Evolutionary conservation across 2,113 vertebrate genomes (phyloP), one percentile per base, ranked within the genome.

Genomic region (Leiothrix lutea): DNA sequence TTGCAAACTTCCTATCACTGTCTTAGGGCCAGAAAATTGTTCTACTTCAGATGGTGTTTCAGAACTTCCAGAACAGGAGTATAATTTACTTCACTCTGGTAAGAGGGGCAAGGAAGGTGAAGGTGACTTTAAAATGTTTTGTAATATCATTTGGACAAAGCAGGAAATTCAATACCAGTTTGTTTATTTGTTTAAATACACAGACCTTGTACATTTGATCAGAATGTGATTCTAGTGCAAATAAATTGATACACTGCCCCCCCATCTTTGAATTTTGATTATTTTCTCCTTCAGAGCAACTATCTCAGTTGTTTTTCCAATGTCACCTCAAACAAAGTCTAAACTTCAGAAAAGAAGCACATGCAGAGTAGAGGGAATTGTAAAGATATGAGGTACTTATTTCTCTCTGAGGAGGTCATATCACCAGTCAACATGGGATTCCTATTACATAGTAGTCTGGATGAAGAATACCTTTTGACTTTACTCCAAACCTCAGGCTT

Each of bases 391-490:
- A 88, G 21, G 18, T n/a, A 71, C 29, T 86, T 87, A 70, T 73
- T 93, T 89, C 50, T 26, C 57, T 58, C 65, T 36, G 42, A 95
- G 51, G 28, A 74, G 84, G 64, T 86, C 53, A 17, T 42, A 62
- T 62, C 31, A 61, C 35, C 51, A 58, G 65, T 57, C 86, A 86
- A 6, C 75, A 35, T 48, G 58, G 91, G 77, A 95, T 90, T 94
- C 31, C 54, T 79, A 36, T 26, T 62, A 58, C 19, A 50, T 29
- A 50, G 31, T 66, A 38, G 35, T 62, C 29, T 60, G 67, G 31
- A 94, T 73, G 45, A 86, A 78, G 53, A 79, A 92, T 79, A 61
- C 50, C 69, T 92, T 96, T 92, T 67, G 69, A 88, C 91, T 94
- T 73, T 38, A 47, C 67, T 94, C 28, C 28, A 45, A 78, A 78